Evolutionary conservation across 2,888 invertebrate genomes (phyloP), one percentile per base, ranked within the genome.

Genomic region (Rhynchonema sp.): DNA sequence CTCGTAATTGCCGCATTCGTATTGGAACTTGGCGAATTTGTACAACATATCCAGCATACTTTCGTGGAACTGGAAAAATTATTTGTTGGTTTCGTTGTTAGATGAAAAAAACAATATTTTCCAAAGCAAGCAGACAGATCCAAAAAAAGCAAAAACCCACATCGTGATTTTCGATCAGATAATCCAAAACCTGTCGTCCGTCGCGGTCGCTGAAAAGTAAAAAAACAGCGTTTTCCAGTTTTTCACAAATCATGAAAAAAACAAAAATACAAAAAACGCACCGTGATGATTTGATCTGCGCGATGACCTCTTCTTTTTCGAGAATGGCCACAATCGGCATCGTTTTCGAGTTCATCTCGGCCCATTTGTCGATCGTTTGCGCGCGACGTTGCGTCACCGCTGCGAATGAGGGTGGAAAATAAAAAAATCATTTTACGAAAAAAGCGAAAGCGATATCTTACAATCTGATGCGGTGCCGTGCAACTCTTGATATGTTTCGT

Each of bases 1-100:
- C 46, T 86, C 84, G 73, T 99, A 99, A 78, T 91, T 92, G 69
- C 98, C 98, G 79, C 94, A 94, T 72, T 98, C 98, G 73, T 94
- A 99, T 71, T 91, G 82, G 76, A 91, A 91, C 77, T 96, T 98
- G 55, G 96, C 94, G 71, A 91, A 81, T 69, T 85, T 85, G 73
- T 92, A 94, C 72, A 98, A 82, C 67, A 84, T 86, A 72, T 96
- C 92, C 74, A 96, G 84, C 84, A 88, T 89, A 85, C 83, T 78
- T 20, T 64, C 62, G 57, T 65, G 66, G 63, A 72, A 73, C 70
- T 72, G 55, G 62, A 69, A 62, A 1, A 56, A 28, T 59, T 13
- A 13, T 9, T 3, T 9, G 17, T 13, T 38, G 38, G 6, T 38
- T 38, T 38, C 9, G 9, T 38, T 38, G 38, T 38, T 13, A 38